phyloP scores from a whole-genome alignment of 2,888 invertebrate genomes.

The Aethes cnicana region DNA sequence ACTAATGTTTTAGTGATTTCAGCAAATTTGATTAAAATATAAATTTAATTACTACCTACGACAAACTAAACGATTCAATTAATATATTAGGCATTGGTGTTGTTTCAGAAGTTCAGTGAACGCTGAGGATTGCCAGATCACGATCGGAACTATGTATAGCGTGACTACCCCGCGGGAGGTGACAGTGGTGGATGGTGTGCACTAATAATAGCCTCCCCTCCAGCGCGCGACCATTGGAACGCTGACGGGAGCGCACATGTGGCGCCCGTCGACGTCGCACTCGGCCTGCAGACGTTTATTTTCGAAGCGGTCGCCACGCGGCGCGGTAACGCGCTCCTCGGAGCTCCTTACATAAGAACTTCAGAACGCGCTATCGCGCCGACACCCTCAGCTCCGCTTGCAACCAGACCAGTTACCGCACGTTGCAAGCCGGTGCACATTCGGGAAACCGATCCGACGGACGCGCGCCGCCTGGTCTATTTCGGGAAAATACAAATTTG shows the following conservation, averaged over 20 bases:
- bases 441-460: slow-evolving; percentile 80
- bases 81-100: slow-evolving; percentile 42
- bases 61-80: no score
- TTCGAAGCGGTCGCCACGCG: slow-evolving; percentile 78
- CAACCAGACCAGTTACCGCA: slow-evolving; percentile 54
- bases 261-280: slow-evolving; percentile 66
- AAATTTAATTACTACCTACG: no score
- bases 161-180: slow-evolving; percentile 80
- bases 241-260: slow-evolving; percentile 76
- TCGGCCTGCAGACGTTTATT: slow-evolving; percentile 72
- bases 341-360: slow-evolving; percentile 71
- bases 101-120: slow-evolving; percentile 77
- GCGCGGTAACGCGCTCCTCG: slow-evolving; percentile 77
- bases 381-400: slow-evolving; percentile 50
- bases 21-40: no score
- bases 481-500: slow-evolving; percentile 93
- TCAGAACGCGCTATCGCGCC: slow-evolving; percentile 48
- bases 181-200: slow-evolving; percentile 80
- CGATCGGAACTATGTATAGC: slow-evolving; percentile 79
- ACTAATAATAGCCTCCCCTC: slow-evolving; percentile 82
- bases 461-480: slow-evolving; percentile 83
- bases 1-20: no score
- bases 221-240: slow-evolving; percentile 69
- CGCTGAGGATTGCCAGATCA: slow-evolving; percentile 75
- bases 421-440: slow-evolving; percentile 77